Conservation (phyloP, 2,113 vertebrate species). For the Pleuronectes platessa region DNA sequence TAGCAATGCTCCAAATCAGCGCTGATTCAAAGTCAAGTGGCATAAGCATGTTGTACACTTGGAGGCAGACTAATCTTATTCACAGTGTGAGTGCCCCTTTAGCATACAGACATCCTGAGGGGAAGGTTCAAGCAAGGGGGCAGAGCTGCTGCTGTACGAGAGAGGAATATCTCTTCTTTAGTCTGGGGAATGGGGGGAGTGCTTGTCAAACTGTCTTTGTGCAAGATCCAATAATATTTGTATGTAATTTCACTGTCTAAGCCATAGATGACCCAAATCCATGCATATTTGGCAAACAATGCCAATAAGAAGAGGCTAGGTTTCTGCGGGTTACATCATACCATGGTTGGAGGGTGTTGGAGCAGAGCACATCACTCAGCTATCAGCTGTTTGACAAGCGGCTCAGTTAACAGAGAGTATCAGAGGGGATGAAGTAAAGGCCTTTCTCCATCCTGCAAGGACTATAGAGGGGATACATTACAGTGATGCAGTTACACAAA, state of each 20-base stretch:
- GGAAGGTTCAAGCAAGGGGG: constrained; percentile 70
- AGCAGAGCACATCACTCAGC: constrained; percentile 74
- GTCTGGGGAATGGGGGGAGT: constrained; percentile 50
- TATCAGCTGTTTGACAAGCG: constrained; percentile 80
- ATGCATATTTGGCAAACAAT: constrained; percentile 74
- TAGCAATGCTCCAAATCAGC: constrained; percentile 79
- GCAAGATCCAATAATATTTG: constrained; percentile 74
- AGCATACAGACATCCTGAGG: constrained; percentile 81
- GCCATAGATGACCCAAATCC: constrained; percentile 81
- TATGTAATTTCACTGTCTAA: constrained; percentile 79
- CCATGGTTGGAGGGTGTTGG: constrained; percentile 71
- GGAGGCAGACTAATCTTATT: constrained; percentile 82
- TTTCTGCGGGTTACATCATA: constrained; percentile 80
- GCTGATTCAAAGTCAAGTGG: constrained; percentile 82
- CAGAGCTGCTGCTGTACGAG: constrained; percentile 62
- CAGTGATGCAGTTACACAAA: constrained; percentile 81
- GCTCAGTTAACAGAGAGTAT: constrained; percentile 75
- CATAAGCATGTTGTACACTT: constrained; percentile 82
- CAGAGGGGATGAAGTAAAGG: constrained; percentile 67
- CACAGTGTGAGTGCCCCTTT: constrained; percentile 81
- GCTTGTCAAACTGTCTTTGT: constrained; percentile 69
- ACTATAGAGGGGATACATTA: constrained; percentile 78
- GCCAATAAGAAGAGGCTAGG: constrained; percentile 61
- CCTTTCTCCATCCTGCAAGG: constrained; percentile 61
- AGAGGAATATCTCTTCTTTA: constrained; percentile 59